Evolutionary conservation across 1,140 invertebrate species (phyloP), one percentile per base, ranked within the genome.

Genomic region (Pristionchus pacificus): DNA sequence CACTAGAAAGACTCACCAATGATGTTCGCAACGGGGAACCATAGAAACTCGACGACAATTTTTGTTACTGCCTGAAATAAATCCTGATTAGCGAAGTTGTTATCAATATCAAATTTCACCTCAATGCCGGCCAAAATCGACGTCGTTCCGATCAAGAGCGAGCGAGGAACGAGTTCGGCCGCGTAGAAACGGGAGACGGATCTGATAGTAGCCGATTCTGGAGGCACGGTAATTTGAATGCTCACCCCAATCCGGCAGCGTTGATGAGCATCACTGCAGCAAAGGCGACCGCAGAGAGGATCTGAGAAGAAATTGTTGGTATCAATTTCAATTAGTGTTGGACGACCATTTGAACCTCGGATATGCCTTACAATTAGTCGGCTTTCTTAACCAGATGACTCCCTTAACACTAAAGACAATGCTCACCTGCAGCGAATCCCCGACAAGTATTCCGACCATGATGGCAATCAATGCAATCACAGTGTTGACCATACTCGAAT

Each of bases 171-270:
- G 1, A 76, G 69, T 31, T 76, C 75, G 33, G 75, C 75, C 1
- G 74, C 72, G 63, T 76, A 76, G 75, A 76, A 76, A 19, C 75
- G 62, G 6, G 75, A 76, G 1, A 76, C 73, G 13, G 75, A 76
- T 28, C 75, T 74, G 58, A n/a, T n/a, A n/a, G n/a, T n/a, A n/a
- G n/a, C n/a, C n/a, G n/a, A n/a, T n/a, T n/a, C n/a, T n/a, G n/a
- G n/a, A n/a, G n/a, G n/a, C n/a, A n/a, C n/a, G n/a, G n/a, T n/a
- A n/a, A n/a, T n/a, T n/a, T n/a, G n/a, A n/a, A n/a, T n/a, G n/a
- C n/a, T n/a, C n/a, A n/a, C n/a, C n/a, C n/a, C n/a, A 76, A 72
- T 28, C 75, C 75, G 25, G 67, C 71, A 28, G 75, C 75, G 29
- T 74, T 76, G 68, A 76, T 61, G 15, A 76, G 75, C 24, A 76